phyloP scores from a whole-genome alignment of 2,797 vertebrate genomes.

The Psittacula derbiana region DNA sequence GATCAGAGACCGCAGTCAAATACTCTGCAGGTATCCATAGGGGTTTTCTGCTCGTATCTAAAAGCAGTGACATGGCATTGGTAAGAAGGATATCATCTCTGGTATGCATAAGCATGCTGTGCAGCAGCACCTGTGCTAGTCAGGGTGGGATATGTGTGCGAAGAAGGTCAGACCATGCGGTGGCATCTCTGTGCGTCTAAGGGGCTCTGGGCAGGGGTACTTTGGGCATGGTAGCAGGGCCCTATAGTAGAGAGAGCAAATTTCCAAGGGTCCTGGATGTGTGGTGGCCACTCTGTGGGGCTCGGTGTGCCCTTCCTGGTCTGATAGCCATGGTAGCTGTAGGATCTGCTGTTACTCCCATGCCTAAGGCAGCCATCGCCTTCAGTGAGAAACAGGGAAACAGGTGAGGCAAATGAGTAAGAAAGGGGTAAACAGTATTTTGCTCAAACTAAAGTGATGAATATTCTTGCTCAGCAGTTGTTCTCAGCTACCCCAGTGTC shows the following conservation, averaged over 20 bases:
- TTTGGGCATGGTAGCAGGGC: background rate
- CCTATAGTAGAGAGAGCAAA: background rate
- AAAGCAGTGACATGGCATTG: background rate
- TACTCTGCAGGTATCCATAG: background rate
- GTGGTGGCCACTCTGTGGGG: background rate
- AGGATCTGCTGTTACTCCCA: background rate
- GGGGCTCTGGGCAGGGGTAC: background rate
- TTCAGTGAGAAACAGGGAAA: slow-evolving; percentile 1
- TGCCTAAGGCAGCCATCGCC: background rate
- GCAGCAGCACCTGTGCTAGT: background rate
- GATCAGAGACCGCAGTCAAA: background rate
- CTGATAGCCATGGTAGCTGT: background rate
- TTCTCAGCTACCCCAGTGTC: background rate
- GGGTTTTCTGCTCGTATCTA: background rate
- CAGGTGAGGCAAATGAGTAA: slow-evolving; percentile 19
- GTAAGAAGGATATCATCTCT: background rate
- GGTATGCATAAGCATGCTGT: background rate
- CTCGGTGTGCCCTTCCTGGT: fast-evolving
- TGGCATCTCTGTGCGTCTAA: background rate
- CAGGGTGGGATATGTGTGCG: background rate
- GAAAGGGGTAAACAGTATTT: slow-evolving; percentile 40
- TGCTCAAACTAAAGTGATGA: background rate
- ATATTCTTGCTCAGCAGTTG: slow-evolving; percentile 31
- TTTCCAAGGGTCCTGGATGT: background rate
- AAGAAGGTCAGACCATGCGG: background rate